Conservation (phyloP, 2,888 invertebrate species). For the Crossocerus cetratus region DNA sequence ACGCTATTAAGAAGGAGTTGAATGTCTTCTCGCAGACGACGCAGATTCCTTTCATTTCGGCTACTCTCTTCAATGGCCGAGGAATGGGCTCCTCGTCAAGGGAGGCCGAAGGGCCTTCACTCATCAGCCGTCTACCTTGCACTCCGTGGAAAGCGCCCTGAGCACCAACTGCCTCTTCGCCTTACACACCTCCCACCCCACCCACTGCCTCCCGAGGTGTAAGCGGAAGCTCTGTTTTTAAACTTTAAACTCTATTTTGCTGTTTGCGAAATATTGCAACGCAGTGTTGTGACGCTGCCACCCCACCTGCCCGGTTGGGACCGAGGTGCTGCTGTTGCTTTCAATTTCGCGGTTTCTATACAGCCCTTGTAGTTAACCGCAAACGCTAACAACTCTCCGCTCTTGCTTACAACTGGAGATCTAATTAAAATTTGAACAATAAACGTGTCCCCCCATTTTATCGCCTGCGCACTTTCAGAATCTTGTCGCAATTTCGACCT, state of each 20-base stretch:
- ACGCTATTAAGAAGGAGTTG: conserved; percentile 46
- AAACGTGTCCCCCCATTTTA: no score
- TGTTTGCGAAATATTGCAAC: conserved; percentile 16
- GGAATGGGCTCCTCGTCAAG: conserved; percentile 33
- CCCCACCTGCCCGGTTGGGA: no score
- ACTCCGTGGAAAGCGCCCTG: neutral
- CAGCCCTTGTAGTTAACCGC: neutral
- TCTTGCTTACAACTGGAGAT: conserved; percentile 5
- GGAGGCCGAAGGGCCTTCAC: conserved; percentile 23
- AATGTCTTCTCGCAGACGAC: conserved; percentile 48
- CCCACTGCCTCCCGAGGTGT: conserved; percentile 19
- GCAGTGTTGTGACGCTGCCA: no score
- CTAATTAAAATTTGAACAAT: conserved; percentile 19
- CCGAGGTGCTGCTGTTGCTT: neutral
- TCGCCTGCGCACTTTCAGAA: no score
- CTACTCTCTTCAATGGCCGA: conserved; percentile 44
- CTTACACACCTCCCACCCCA: conserved; percentile 24
- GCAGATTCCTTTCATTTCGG: conserved; percentile 50
- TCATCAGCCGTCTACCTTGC: conserved; percentile 31
- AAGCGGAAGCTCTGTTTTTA: conserved; percentile 31
- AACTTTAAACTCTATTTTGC: conserved; percentile 31
- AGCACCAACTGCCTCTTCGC: no score
- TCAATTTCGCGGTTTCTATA: conserved; percentile 16
- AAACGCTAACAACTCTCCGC: conserved; percentile 4
- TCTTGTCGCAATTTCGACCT: no score